Evolutionary conservation across 2,797 vertebrate species (phyloP).

Genomic region (Pyrocephalus nanus): DNA sequence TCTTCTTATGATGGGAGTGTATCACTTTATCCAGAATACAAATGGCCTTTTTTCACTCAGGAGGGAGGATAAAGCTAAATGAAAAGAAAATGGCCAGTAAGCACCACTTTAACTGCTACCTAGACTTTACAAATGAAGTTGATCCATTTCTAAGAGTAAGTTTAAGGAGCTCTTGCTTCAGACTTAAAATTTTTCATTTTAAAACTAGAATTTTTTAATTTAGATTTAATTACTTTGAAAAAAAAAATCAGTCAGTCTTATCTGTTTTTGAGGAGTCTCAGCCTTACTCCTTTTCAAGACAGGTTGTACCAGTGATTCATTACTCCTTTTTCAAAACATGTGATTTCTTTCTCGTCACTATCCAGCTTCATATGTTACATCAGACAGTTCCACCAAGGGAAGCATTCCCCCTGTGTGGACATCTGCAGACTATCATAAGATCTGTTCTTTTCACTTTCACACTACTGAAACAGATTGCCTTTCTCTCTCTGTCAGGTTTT

Average conservation of each 20-base stretch:
- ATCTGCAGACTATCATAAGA: background rate
- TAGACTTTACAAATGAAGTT: background rate
- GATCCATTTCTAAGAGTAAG: background rate
- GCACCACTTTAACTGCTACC: background rate
- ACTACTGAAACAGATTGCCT: background rate
- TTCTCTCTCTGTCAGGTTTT: background rate
- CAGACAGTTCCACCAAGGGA: background rate
- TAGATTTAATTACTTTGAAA: background rate
- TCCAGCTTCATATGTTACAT: constrained; percentile 1
- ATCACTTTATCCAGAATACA: background rate
- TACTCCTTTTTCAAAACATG: background rate
- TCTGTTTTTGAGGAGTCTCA: background rate
- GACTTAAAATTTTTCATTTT: background rate
- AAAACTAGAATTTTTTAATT: background rate
- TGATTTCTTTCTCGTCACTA: background rate
- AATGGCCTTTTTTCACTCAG: background rate
- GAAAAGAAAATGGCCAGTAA: background rate
- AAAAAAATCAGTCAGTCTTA: background rate
- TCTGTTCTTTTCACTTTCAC: background rate
- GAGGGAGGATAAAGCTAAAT: background rate
- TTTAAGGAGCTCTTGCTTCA: background rate
- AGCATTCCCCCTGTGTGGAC: background rate
- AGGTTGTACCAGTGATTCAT: background rate
- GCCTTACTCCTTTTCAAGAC: background rate
- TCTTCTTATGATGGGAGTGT: background rate